Evolutionary conservation across 2,113 vertebrate species (phyloP).

Genomic region (Sebastes schlegelii): DNA sequence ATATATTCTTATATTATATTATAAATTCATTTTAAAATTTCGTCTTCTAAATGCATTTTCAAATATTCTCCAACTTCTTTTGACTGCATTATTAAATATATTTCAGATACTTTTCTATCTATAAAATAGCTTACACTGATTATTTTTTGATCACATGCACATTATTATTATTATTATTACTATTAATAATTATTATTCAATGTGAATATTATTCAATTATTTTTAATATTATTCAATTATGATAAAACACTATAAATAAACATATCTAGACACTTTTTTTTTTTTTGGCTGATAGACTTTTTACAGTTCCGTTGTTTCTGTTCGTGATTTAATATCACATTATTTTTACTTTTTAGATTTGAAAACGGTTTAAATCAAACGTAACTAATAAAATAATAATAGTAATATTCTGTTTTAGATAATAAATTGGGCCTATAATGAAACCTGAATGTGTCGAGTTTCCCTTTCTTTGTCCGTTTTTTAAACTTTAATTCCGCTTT

Average conservation of each 20-base stretch:
- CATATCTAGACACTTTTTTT: too few relatives aligned
- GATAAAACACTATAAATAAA: not conserved
- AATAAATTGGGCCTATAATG: not conserved
- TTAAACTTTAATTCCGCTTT: not conserved
- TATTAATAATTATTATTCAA: too few relatives aligned
- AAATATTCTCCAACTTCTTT: not conserved
- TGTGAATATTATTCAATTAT: too few relatives aligned
- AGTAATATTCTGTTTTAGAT: not conserved
- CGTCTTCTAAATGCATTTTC: not conserved
- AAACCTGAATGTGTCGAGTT: not conserved
- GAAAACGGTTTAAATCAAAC: not conserved
- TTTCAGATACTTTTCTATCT: not conserved
- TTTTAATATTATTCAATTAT: not conserved
- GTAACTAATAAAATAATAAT: too few relatives aligned
- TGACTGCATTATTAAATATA: not conserved
- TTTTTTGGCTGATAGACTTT: not conserved
- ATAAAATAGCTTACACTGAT: not conserved
- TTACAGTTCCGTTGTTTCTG: not conserved
- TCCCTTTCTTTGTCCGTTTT: not conserved
- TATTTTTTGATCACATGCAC: too few relatives aligned
- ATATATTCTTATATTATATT: too few relatives aligned
- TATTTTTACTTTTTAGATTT: not conserved
- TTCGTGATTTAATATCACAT: not conserved
- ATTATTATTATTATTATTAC: not conserved
- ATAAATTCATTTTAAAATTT: not conserved